Percentiles rank a stretch among this genome's conserved stretches.
These are phyloP conservation scores for Diplolepis rosae DNA, from an alignment of 2,888 invertebrate species.

Conservation along the genomic window DNA sequence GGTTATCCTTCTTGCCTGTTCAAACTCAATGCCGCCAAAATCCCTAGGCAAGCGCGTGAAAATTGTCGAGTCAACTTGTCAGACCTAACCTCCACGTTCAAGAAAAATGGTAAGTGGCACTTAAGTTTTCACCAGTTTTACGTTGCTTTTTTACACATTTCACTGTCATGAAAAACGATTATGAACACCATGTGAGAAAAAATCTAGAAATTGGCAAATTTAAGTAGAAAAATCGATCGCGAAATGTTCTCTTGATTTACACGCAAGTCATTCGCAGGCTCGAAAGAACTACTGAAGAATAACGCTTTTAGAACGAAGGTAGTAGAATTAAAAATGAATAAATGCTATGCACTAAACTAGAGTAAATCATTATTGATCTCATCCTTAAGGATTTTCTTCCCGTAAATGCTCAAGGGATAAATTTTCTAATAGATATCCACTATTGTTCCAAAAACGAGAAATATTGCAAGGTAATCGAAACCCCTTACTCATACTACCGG, in stretches of 20 bases:
- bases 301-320: slow-evolving; percentile 8
- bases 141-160: background rate
- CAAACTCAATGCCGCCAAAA: slow-evolving; percentile 52
- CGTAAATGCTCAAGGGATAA: background rate
- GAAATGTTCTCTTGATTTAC: background rate
- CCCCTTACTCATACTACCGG: slow-evolving; percentile 33
- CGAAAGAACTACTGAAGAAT: slow-evolving; percentile 10
- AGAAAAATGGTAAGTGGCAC: slow-evolving; percentile 41
- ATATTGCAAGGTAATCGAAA: slow-evolving; percentile 22
- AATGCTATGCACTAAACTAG: background rate
- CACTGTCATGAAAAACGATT: background rate
- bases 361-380: background rate
- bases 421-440: background rate
- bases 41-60: slow-evolving; percentile 62
- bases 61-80: slow-evolving; percentile 69
- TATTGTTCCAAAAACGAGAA: background rate
- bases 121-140: slow-evolving; percentile 5
- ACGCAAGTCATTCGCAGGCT: background rate
- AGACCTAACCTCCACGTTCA: slow-evolving; percentile 60
- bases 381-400: background rate
- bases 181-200: background rate
- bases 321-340: background rate
- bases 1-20: slow-evolving; percentile 51
- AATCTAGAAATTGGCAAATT: slow-evolving; percentile 6
- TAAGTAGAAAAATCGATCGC: background rate